Conservation (phyloP, 2,113 vertebrate species). For the Callithrix jacchus region DNA sequence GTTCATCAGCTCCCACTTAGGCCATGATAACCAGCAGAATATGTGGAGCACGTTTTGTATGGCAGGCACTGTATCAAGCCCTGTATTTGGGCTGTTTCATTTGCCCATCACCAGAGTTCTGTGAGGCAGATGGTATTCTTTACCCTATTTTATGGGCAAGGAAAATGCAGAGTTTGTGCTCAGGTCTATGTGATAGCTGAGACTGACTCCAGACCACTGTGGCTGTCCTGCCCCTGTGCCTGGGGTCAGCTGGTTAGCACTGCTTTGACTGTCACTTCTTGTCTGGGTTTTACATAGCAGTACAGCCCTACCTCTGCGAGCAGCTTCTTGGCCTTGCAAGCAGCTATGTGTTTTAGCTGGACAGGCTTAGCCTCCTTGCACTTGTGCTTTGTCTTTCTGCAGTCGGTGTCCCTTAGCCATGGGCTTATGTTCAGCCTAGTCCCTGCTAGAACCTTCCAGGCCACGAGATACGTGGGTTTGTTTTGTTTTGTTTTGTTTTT, state of each 20-base stretch:
- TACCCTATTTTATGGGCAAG: background rate
- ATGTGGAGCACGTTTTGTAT: accelerated
- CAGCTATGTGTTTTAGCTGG: background rate
- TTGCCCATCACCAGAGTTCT: background rate
- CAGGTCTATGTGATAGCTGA: background rate
- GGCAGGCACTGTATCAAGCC: accelerated
- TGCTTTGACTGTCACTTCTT: background rate
- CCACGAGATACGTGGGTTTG: background rate
- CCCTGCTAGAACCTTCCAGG: background rate
- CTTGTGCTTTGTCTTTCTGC: background rate
- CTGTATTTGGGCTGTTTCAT: background rate
- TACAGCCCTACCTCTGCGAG: background rate
- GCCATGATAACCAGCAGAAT: accelerated
- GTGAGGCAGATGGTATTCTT: background rate
- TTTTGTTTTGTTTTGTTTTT: background rate
- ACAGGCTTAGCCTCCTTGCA: background rate
- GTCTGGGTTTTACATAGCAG: too few species aligned
- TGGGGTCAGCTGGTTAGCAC: too few species aligned
- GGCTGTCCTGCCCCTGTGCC: background rate
- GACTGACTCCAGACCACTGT: background rate
- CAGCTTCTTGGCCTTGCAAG: background rate
- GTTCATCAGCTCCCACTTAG: accelerated
- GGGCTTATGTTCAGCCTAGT: background rate
- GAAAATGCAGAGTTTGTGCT: background rate
- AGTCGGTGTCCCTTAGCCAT: accelerated